Percentiles rank a stretch among this genome's conserved stretches.
phyloP scores from a whole-genome alignment of 2,888 invertebrate genomes.

The Drosophila histrio region DNA sequence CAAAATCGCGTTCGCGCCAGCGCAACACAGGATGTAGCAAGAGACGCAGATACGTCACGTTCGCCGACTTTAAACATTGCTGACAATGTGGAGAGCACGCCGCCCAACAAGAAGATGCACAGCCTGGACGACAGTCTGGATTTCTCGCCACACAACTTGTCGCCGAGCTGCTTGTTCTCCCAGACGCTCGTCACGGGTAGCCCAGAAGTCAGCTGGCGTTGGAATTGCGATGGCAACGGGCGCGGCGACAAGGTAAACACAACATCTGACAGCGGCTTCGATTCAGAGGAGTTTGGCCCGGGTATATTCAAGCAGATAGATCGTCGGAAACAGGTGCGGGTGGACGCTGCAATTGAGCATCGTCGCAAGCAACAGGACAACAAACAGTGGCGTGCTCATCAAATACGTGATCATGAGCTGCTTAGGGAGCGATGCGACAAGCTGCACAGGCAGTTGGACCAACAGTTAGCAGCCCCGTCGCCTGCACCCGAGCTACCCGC shows the following conservation, averaged over 20 bases:
- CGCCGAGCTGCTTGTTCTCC: conserved; percentile 77
- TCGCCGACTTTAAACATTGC: conserved; percentile 39
- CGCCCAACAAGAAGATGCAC: conserved; percentile 68
- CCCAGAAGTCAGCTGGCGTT: conserved; percentile 82
- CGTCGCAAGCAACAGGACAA: conserved; percentile 68
- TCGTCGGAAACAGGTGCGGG: conserved; percentile 47
- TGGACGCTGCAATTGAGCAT: conserved; percentile 46
- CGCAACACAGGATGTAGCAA: conserved; percentile 41
- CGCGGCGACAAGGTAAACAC: conserved; percentile 43
- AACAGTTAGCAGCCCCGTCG: conserved; percentile 12
- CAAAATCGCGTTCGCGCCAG: conserved; percentile 54
- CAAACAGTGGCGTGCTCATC: conserved; percentile 70
- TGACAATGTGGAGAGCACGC: conserved; percentile 72
- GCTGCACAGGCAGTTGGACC: conserved; percentile 72
- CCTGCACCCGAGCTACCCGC: neutral
- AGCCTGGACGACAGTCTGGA: conserved; percentile 77
- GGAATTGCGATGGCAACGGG: conserved; percentile 61
- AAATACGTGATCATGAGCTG: conserved; percentile 68
- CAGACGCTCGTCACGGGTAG: conserved; percentile 80
- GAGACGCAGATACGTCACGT: conserved; percentile 18
- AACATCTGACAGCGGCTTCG: conserved; percentile 72
- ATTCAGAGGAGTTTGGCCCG: conserved; percentile 61
- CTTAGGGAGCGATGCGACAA: conserved; percentile 78
- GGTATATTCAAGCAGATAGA: conserved; percentile 42
- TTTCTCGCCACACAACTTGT: conserved; percentile 75